A percentile compares a stretch with the other conserved stretches of the same genome.
These are phyloP conservation scores for Eilema sororculum DNA, from an alignment of 2,888 invertebrate species.

Conservation along the genomic window DNA sequence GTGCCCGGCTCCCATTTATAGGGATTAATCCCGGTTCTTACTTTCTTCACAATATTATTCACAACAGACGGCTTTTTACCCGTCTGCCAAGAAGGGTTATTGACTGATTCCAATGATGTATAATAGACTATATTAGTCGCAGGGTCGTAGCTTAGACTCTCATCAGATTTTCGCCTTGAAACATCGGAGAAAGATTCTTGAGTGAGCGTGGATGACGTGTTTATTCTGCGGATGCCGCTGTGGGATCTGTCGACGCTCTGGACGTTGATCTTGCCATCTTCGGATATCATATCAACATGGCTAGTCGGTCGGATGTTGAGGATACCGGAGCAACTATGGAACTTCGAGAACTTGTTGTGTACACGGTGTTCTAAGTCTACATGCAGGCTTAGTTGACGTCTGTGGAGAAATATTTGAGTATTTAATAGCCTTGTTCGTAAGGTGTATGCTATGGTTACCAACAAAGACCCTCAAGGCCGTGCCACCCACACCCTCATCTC, in stretches of 20 bases:
- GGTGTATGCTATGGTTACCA: no score
- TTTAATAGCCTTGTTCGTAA: background rate
- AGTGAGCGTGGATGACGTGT: conserved; percentile 33
- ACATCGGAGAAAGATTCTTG: conserved; percentile 41
- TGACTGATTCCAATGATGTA: conserved; percentile 64
- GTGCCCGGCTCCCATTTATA: conserved; percentile 80
- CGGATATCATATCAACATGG: conserved; percentile 44
- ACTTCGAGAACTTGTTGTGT: conserved; percentile 69
- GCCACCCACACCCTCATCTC: no score
- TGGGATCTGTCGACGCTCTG: conserved; percentile 43
- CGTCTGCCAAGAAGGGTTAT: no score
- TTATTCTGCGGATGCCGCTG: conserved; percentile 24
- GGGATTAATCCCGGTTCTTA: conserved; percentile 49
- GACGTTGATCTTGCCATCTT: conserved; percentile 58
- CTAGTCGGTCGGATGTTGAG: conserved; percentile 39
- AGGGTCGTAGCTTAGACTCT: conserved; percentile 63
- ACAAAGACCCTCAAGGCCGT: no score
- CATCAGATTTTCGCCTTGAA: conserved; percentile 55
- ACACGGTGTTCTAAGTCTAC: conserved; percentile 67
- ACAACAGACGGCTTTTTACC: conserved; percentile 60
- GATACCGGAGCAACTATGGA: conserved; percentile 69
- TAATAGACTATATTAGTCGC: conserved; percentile 71
- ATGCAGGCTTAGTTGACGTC: conserved; percentile 73
- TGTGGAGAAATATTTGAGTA: conserved; percentile 39
- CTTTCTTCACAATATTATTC: conserved; percentile 55